A percentile compares a stretch with the other conserved stretches of the same genome.
These are phyloP conservation scores for Cheilosia impressa DNA, from an alignment of 2,888 invertebrate species.

Conservation along the genomic window DNA sequence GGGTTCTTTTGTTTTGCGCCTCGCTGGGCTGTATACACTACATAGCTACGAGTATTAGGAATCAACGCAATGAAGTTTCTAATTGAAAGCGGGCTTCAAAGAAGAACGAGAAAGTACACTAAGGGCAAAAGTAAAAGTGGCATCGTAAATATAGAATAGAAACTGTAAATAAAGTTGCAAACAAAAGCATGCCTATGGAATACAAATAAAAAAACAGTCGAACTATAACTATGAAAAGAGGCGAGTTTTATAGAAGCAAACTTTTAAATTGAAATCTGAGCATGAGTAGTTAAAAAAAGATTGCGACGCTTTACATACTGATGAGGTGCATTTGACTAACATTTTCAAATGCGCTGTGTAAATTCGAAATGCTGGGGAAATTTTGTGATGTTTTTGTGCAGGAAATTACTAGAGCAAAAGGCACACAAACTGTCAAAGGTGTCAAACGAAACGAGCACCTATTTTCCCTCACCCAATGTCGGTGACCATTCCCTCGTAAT, in stretches of 20 bases:
- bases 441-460: too few relatives aligned
- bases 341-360: background rate
- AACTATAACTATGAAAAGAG: background rate
- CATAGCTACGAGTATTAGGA: constrained; percentile 13
- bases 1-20: background rate
- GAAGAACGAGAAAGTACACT: constrained; percentile 18
- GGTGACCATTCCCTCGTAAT: too few relatives aligned
- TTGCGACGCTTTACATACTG: background rate
- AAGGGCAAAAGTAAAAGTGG: constrained; percentile 19
- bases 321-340: background rate
- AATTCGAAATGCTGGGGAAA: too few relatives aligned
- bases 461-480: too few relatives aligned
- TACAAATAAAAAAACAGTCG: background rate
- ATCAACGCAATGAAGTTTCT: constrained; percentile 46
- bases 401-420: too few relatives aligned
- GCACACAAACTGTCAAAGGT: too few relatives aligned
- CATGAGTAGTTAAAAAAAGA: background rate
- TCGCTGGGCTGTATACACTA: constrained; percentile 27
- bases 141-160: constrained; percentile 35
- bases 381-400: too few relatives aligned
- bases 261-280: background rate
- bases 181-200: constrained; percentile 32
- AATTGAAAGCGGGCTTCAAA: constrained; percentile 51
- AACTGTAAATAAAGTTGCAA: constrained; percentile 7
- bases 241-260: background rate